Evolutionary conservation across 2,797 vertebrate genomes (phyloP).

Genomic region (Lindbergichthys nudifrons): DNA sequence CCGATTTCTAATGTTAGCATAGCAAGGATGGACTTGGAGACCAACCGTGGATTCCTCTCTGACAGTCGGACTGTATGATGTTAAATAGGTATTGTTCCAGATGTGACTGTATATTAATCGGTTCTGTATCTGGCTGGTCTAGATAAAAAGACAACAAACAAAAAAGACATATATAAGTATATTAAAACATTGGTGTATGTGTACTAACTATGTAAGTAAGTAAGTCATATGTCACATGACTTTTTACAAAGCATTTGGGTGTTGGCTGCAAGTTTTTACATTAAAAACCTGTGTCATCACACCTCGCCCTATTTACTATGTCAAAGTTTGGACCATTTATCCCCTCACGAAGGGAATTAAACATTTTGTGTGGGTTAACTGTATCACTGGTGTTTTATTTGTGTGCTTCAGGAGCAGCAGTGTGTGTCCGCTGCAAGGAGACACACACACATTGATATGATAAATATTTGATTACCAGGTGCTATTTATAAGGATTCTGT

Average conservation of each 20-base stretch:
- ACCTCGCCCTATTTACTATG: conserved; percentile 80
- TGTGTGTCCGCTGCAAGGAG: conserved; percentile 36
- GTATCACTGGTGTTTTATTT: conserved; percentile 69
- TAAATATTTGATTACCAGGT: conserved; percentile 72
- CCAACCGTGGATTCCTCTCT: conserved; percentile 67
- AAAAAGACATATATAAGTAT: conserved; percentile 89
- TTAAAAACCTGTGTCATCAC: conserved; percentile 91
- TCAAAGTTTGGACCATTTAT: conserved; percentile 83
- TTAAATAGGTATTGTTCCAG: conserved; percentile 90
- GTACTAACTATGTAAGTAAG: conserved; percentile 89
- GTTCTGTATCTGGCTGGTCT: conserved; percentile 98
- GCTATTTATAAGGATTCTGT: conserved; percentile 73
- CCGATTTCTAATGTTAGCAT: conserved; percentile 74
- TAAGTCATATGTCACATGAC: conserved; percentile 88
- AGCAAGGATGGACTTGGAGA: conserved; percentile 67
- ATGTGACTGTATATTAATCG: conserved; percentile 88
- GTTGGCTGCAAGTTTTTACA: conserved; percentile 93
- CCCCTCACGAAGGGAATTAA: conserved; percentile 85
- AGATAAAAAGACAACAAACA: conserved; percentile 87
- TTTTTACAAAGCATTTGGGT: conserved; percentile 87
- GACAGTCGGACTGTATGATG: conserved; percentile 80
- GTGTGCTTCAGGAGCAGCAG: conserved; percentile 41
- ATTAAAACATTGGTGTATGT: conserved; percentile 90
- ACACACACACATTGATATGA: conserved; percentile 43
- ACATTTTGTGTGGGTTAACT: conserved; percentile 86